phyloP scores from a whole-genome alignment of 2,113 vertebrate genomes.

The Pipra filicauda region DNA sequence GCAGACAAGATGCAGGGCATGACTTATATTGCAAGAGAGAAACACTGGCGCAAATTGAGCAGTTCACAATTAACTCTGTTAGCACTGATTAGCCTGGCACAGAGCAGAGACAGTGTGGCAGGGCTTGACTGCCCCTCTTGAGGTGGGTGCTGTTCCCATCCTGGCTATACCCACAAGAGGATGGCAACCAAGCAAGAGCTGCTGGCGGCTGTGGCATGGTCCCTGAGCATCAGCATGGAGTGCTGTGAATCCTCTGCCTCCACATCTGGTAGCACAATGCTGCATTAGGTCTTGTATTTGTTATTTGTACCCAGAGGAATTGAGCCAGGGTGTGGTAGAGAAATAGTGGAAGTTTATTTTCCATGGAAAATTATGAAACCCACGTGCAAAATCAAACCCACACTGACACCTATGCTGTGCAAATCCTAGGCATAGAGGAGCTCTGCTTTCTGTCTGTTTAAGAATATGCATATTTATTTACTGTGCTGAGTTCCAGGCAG shows the following conservation, averaged over 20 bases:
- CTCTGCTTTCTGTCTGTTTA: background rate
- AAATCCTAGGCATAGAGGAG: background rate
- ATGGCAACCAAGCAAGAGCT: background rate
- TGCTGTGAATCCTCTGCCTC: background rate
- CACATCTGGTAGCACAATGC: background rate
- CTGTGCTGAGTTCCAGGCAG: background rate
- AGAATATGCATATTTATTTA: background rate
- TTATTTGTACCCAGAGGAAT: background rate
- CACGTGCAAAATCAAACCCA: background rate
- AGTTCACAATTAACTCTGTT: background rate
- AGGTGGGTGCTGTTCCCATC: background rate
- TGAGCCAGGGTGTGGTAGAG: background rate
- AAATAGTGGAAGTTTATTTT: background rate
- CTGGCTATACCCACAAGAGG: background rate
- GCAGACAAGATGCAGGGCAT: background rate
- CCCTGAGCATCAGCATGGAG: background rate
- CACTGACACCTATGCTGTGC: background rate
- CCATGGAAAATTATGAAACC: background rate
- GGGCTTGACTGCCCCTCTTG: background rate
- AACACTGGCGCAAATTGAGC: accelerated
- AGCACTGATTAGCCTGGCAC: background rate
- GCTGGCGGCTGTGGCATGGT: accelerated
- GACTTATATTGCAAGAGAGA: background rate
- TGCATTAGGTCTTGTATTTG: background rate
- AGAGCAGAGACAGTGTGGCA: accelerated